Conservation (phyloP, 2,113 vertebrate species). For the Ciconia stormi region DNA sequence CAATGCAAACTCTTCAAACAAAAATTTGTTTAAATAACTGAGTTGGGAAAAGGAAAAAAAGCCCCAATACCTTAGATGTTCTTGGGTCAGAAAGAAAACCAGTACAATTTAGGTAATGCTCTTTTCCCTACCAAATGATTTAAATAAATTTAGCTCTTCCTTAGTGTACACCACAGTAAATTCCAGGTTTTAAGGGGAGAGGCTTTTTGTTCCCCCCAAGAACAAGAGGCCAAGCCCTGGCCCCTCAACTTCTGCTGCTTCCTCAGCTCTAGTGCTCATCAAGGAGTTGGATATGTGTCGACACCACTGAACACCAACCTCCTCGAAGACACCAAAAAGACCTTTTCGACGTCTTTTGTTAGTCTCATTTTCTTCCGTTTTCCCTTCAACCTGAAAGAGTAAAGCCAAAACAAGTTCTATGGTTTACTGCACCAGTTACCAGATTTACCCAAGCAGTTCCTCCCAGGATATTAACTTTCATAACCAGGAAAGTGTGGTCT, state of each 20-base stretch:
- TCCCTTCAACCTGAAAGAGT: constrained; percentile 82
- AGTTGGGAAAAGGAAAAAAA: background rate
- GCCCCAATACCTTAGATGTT: background rate
- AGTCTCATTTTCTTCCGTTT: constrained; percentile 81
- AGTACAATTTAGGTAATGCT: background rate
- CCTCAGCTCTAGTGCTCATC: background rate
- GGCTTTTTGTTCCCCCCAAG: background rate
- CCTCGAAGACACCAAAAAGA: constrained; percentile 75
- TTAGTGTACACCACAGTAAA: background rate
- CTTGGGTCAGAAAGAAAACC: background rate
- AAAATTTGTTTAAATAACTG: background rate
- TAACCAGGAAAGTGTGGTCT: background rate
- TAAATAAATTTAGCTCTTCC: background rate
- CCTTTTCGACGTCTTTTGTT: constrained; percentile 89
- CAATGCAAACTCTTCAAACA: background rate
- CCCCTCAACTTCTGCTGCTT: accelerated
- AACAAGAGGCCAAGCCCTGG: background rate
- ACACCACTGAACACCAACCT: constrained; percentile 77
- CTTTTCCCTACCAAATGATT: background rate
- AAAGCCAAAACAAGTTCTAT: background rate
- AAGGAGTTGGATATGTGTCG: background rate
- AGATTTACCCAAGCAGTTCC: background rate
- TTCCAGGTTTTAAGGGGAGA: background rate
- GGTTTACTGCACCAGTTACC: background rate
- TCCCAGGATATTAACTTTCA: background rate